Evolutionary conservation across 2,113 vertebrate species (phyloP).

Genomic region (Aix galericulata): DNA sequence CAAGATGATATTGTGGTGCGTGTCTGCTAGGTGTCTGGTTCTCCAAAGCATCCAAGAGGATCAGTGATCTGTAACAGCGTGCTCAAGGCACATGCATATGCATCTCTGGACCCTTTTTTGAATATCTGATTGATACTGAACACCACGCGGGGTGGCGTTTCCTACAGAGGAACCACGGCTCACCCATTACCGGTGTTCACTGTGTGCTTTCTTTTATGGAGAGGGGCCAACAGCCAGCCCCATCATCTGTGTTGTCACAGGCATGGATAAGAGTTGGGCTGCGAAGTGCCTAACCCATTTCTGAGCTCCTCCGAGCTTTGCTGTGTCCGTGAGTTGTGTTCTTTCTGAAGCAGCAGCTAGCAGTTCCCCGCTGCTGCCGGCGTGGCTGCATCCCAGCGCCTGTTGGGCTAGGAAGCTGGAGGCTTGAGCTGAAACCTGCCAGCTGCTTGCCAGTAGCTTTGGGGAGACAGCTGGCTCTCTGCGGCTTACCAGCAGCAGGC

Average conservation of each 20-base stretch:
- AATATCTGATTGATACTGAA: neutral
- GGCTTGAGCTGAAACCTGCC: neutral
- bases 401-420: neutral
- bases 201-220: accelerated
- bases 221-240: neutral
- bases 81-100: accelerated
- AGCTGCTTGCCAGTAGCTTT: neutral
- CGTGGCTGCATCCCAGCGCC: neutral
- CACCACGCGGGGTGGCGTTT: neutral
- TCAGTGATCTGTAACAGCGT: neutral
- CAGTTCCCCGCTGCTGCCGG: neutral
- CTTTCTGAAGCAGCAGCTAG: neutral
- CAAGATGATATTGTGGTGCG: accelerated
- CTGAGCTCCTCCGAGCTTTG: neutral
- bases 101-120: neutral
- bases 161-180: neutral
- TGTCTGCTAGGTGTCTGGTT: neutral
- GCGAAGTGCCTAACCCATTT: neutral
- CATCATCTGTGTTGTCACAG: neutral
- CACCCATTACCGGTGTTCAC: neutral
- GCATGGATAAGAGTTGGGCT: neutral
- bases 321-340: neutral
- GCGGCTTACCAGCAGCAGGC: neutral
- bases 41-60: neutral
- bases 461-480: neutral